phyloP scores from a whole-genome alignment of 2,113 vertebrate genomes.

The Trachemys scripta region DNA sequence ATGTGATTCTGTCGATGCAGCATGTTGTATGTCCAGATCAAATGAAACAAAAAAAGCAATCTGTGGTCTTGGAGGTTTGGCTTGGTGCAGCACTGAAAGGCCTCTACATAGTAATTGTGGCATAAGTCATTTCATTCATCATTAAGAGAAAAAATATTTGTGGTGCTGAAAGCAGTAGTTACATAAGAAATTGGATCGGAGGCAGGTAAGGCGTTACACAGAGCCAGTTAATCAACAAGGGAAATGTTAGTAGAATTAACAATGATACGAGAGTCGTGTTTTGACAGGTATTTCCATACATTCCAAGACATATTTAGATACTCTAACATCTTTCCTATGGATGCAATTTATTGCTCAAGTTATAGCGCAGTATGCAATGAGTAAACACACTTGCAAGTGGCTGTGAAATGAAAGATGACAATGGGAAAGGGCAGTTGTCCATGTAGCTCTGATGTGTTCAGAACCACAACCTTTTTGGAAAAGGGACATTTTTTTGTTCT shows the following conservation, averaged over 20 bases:
- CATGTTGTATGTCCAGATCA: constrained; percentile 2
- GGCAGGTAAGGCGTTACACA: constrained; percentile 17
- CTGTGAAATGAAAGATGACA: not conserved
- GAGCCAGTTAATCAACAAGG: constrained; percentile 66
- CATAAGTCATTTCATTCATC: constrained; percentile 49
- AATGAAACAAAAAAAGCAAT: constrained; percentile 34
- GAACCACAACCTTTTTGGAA: not conserved
- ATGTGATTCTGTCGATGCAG: not conserved
- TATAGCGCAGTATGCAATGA: not conserved
- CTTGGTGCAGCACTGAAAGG: not conserved
- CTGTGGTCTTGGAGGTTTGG: constrained; percentile 47
- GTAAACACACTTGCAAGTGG: not conserved
- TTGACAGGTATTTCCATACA: constrained; percentile 73
- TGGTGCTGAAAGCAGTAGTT: constrained; percentile 48
- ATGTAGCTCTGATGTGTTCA: fast-evolving
- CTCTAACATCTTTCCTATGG: constrained; percentile 25
- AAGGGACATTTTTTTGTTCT: not conserved
- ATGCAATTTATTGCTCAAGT: constrained; percentile 3
- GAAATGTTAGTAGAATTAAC: constrained; percentile 71
- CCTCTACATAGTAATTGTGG: not conserved
- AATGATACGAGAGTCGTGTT: constrained; percentile 60
- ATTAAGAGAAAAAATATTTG: constrained; percentile 44
- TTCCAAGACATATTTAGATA: constrained; percentile 53
- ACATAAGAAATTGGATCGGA: constrained; percentile 58
- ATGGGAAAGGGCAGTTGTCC: not conserved